A percentile compares a stretch with the other conserved stretches of the same genome.
These are phyloP conservation scores for Rissa tridactyla DNA, from an alignment of 2,113 vertebrate species.

Conservation along the genomic window DNA sequence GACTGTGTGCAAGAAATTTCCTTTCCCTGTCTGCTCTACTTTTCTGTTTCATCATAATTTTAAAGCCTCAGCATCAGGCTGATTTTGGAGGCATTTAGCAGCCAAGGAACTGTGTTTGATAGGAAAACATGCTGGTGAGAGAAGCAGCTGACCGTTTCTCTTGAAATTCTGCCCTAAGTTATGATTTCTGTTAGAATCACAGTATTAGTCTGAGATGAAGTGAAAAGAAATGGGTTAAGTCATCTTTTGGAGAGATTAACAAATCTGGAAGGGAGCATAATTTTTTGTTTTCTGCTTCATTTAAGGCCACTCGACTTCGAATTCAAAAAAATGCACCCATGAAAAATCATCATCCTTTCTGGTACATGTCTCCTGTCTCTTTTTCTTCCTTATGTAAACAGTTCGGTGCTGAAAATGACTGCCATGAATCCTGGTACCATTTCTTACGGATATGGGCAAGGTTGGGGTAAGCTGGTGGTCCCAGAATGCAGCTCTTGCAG, in stretches of 20 bases:
- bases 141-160: neutral
- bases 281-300: neutral
- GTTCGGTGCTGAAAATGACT: neutral
- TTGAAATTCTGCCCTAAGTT: neutral
- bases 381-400: neutral
- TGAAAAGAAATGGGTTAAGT: neutral
- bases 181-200: neutral
- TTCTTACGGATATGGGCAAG: neutral
- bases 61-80: neutral
- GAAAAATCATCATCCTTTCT: neutral
- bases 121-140: neutral
- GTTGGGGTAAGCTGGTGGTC: neutral
- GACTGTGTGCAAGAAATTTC: neutral
- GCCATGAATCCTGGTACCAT: too few relatives aligned
- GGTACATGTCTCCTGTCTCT: neutral
- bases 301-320: neutral
- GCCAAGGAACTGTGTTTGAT: neutral
- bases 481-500: neutral
- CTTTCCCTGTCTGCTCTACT: slow-evolving; percentile 7
- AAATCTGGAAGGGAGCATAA: neutral
- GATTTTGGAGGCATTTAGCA: neutral
- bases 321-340: neutral
- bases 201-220: neutral
- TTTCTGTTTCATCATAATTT: neutral
- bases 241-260: neutral